Evolutionary conservation across 1,140 invertebrate species (phyloP), one percentile per base, ranked within the genome.

Genomic region (Druon quercuslanigerum): DNA sequence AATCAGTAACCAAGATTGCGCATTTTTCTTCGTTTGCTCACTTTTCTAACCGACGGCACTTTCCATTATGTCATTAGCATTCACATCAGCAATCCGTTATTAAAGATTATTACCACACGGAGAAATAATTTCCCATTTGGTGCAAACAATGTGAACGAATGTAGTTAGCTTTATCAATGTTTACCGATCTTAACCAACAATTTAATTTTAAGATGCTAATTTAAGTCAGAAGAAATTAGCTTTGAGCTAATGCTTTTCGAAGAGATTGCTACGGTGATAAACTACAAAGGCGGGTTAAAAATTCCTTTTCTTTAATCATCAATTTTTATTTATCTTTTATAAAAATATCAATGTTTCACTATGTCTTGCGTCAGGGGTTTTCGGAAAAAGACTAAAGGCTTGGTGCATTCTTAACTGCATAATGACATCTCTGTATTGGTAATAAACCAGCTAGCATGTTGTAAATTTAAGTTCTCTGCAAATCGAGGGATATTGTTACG

Each of bases 11-110:
- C 25, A 40, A 46, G 60, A 66, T 66, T 66, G 14, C 60, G n/a
- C 25, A 66, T 66, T 66, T 66, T 66, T 25, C 33, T 66, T 66
- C 60, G 60, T 66, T 66, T 66, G 60, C 60, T 66, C 40, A 66
- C 60, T 66, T 66, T 66, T 40, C 60, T 66, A 40, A 66, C n/a
- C 25, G 60, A 66, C 40, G 46, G 60, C 60, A 66, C 60, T 66
- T 40, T 66, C 60, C 60, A 66, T 46, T 7, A 46, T 33, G 40
- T 46, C 40, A 46, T 66, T 66, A 66, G 60, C 46, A 66, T 40
- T 46, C 60, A 66, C 60, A 66, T 66, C 25, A 33, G 60, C 14
- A 66, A 66, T 66, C 40, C 16, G 33, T 66, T 66, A 66, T 66
- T 66, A 20, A 66, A 66, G 25, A 66, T 66, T 66, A 66, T 66